phyloP scores from a whole-genome alignment of 1,140 invertebrate species.

The Nebria ingens region DNA sequence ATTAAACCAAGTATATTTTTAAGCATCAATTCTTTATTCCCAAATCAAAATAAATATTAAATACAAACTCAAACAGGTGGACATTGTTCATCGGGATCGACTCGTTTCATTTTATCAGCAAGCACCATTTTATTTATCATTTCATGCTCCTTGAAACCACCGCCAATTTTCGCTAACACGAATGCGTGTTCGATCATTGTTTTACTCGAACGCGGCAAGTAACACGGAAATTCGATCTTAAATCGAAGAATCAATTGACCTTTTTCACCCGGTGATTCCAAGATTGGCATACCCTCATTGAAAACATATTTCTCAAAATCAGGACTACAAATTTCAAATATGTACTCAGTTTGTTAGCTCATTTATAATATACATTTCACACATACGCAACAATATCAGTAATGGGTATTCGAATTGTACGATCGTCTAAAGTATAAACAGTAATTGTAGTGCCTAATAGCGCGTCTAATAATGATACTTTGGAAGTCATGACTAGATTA shows the following conservation, averaged over 20 bases:
- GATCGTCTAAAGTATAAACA: conserved; percentile 54
- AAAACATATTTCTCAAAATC: conserved; percentile 41
- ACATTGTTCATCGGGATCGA: conserved; percentile 30
- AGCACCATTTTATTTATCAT: conserved; percentile 37
- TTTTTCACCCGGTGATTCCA: conserved; percentile 35
- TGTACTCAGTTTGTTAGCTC: conserved; percentile 8
- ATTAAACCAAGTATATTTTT: no score
- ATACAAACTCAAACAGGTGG: conserved; percentile 25
- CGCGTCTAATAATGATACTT: conserved; percentile 52
- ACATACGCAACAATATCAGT: conserved; percentile 53
- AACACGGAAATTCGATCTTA: conserved; percentile 43
- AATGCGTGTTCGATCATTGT: conserved; percentile 39
- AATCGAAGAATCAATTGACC: conserved; percentile 46
- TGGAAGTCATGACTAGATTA: conserved; percentile 52
- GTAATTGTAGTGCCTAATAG: conserved; percentile 52
- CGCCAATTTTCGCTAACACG: conserved; percentile 24
- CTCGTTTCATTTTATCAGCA: conserved; percentile 35
- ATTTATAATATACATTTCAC: neutral
- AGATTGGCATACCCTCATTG: conserved; percentile 45
- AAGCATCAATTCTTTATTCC: no score
- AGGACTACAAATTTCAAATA: conserved; percentile 33
- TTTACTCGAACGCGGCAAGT: conserved; percentile 39
- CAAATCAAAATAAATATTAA: no score
- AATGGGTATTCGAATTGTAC: conserved; percentile 53
- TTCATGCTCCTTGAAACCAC: conserved; percentile 27